A percentile compares a stretch with the other conserved stretches of the same genome.
These are phyloP conservation scores for Alligator mississippiensis DNA, from an alignment of 2,113 vertebrate genomes.

Conservation along the genomic window DNA sequence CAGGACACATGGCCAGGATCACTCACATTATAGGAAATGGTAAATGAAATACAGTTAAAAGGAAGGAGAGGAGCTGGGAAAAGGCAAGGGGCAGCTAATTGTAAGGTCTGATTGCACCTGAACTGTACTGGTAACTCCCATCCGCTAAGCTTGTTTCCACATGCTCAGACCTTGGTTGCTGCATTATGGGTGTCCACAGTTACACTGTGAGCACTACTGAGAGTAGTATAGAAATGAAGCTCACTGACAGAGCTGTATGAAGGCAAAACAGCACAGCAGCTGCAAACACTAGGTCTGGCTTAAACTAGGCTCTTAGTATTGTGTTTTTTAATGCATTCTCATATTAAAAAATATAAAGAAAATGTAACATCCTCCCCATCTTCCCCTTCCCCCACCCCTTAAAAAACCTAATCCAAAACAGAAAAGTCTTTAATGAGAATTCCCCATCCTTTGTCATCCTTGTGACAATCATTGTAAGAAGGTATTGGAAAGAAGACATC, in stretches of 20 bases:
- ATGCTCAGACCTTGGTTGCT: neutral
- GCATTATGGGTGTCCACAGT: neutral
- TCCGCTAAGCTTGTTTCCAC: neutral
- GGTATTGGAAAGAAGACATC: constrained; percentile 68
- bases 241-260: neutral
- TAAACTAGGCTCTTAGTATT: neutral
- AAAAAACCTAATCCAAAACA: neutral
- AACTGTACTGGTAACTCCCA: neutral
- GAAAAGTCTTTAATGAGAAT: constrained; percentile 34
- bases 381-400: neutral
- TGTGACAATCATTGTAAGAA: constrained; percentile 46
- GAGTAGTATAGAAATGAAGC: neutral
- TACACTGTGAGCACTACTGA: neutral
- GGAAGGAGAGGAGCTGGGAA: neutral
- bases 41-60: neutral
- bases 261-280: neutral
- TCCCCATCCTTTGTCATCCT: constrained; percentile 40
- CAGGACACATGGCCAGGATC: neutral
- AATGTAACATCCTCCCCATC: neutral
- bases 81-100: neutral
- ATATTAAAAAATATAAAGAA: neutral
- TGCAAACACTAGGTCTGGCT: neutral
- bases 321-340: neutral
- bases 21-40: neutral
- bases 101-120: neutral